phyloP scores from a whole-genome alignment of 2,113 vertebrate species.

The Oryctolagus cuniculus region DNA sequence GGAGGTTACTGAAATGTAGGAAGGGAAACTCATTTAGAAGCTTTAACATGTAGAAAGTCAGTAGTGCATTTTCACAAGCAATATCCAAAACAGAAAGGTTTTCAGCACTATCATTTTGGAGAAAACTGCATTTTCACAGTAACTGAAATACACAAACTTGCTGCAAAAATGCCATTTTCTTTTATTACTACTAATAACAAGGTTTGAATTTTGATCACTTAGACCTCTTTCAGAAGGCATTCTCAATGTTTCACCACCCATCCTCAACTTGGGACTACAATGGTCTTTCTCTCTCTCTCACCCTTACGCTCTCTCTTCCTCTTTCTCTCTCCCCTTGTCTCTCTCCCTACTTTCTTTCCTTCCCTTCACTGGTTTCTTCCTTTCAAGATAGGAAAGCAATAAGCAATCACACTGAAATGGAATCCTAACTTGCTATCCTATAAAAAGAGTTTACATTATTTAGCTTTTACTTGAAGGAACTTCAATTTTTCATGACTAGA shows the following conservation, averaged over 20 bases:
- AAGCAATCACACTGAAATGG: slow-evolving; percentile 72
- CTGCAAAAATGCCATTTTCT: slow-evolving; percentile 53
- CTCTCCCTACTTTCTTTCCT: background rate
- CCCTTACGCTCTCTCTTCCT: too few species aligned
- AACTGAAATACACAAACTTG: slow-evolving; percentile 57
- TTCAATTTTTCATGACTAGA: slow-evolving; percentile 81
- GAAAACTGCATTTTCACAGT: slow-evolving; percentile 50
- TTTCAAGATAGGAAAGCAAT: slow-evolving; percentile 71
- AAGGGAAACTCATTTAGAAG: slow-evolving; percentile 58
- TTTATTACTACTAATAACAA: slow-evolving; percentile 56
- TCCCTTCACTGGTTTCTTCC: slow-evolving; percentile 34
- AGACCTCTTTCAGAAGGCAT: background rate
- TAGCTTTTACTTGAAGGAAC: slow-evolving; percentile 73
- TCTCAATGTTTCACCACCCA: background rate
- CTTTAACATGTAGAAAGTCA: slow-evolving; percentile 44
- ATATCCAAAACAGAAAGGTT: slow-evolving; percentile 60
- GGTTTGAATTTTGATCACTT: slow-evolving; percentile 18
- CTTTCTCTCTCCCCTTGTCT: too few species aligned
- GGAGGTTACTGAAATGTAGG: slow-evolving; percentile 62
- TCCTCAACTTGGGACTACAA: background rate
- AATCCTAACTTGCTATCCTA: slow-evolving; percentile 76
- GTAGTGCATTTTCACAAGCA: slow-evolving; percentile 58
- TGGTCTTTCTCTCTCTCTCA: background rate
- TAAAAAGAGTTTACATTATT: slow-evolving; percentile 82
- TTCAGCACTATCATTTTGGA: background rate